A percentile compares a stretch with the other conserved stretches of the same genome.
Conservation (phyloP, 2,797 vertebrate genomes). For the Crocodylus rhombifer region DNA sequence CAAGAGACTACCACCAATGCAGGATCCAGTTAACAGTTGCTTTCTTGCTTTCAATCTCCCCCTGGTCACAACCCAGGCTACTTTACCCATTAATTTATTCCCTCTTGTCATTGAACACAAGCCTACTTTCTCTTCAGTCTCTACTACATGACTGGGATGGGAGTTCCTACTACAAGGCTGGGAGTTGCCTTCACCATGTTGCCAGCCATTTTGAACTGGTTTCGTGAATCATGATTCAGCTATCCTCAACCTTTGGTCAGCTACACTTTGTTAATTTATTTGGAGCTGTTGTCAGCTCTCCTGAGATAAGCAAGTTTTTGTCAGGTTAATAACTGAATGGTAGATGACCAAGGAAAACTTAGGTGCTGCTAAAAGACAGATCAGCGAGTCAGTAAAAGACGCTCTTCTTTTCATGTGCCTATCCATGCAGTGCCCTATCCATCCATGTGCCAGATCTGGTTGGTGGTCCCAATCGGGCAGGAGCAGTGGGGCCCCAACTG, state of each 20-base stretch:
- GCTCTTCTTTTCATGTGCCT: no score
- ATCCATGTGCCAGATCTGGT: no score
- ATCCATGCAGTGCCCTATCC: no score
- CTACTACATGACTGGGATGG: accelerated
- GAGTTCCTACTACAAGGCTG: neutral
- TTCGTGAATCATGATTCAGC: accelerated
- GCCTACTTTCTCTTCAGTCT: neutral
- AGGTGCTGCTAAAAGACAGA: neutral
- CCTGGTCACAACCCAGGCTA: neutral
- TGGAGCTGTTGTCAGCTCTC: neutral
- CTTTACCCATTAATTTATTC: neutral
- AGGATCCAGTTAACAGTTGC: neutral
- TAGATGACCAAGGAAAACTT: neutral
- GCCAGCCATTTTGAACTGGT: neutral
- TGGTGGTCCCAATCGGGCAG: no score
- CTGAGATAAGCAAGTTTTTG: neutral
- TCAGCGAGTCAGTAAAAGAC: no score
- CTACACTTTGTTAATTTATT: neutral
- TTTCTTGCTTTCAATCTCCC: neutral
- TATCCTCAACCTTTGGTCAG: accelerated
- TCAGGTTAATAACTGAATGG: neutral
- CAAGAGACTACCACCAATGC: accelerated
- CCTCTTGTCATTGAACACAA: neutral
- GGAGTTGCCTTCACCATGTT: no score
- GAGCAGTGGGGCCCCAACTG: no score